A percentile compares a stretch with the other conserved stretches of the same genome.
phyloP scores from a whole-genome alignment of 2,113 vertebrate species.

The Oncorhynchus gorbuscha region DNA sequence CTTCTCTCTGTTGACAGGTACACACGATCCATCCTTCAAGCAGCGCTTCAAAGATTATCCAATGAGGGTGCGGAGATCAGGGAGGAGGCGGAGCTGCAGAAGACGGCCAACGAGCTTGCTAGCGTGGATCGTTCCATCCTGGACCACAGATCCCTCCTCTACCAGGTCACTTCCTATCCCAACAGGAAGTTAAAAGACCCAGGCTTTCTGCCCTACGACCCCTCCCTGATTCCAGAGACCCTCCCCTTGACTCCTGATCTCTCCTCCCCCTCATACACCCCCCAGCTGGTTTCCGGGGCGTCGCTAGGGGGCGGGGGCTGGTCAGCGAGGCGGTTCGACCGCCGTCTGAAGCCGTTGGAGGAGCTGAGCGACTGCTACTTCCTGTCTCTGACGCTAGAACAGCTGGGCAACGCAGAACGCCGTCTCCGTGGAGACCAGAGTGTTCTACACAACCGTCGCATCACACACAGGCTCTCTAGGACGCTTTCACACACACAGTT shows the following conservation, averaged over 20 bases:
- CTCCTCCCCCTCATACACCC: slow-evolving; percentile 67
- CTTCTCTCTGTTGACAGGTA: slow-evolving; percentile 38
- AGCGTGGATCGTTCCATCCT: slow-evolving; percentile 85
- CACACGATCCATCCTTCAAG: slow-evolving; percentile 42
- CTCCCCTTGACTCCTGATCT: background rate
- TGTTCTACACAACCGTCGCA: slow-evolving; percentile 75
- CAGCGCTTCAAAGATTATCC: slow-evolving; percentile 71
- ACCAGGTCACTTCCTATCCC: slow-evolving; percentile 88
- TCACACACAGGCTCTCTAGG: slow-evolving; percentile 75
- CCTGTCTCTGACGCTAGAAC: slow-evolving; percentile 84
- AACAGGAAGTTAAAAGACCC: slow-evolving; percentile 83
- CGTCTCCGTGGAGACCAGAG: slow-evolving; percentile 84
- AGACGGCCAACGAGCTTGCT: slow-evolving; percentile 81
- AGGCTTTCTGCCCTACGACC: slow-evolving; percentile 79
- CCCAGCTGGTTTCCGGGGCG: slow-evolving; percentile 76
- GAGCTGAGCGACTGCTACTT: slow-evolving; percentile 91
- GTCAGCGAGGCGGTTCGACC: slow-evolving; percentile 83
- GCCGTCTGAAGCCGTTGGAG: slow-evolving; percentile 83
- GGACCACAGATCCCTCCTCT: slow-evolving; percentile 87
- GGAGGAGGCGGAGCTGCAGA: slow-evolving; percentile 69
- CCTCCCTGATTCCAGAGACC: slow-evolving; percentile 38
- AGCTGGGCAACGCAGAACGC: slow-evolving; percentile 81
- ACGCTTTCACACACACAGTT: slow-evolving; percentile 83
- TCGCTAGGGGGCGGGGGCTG: slow-evolving; percentile 43
- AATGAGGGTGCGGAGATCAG: slow-evolving; percentile 59